Conservation (phyloP, 2,888 invertebrate genomes). For the Acanthacorydalis orientalis region DNA sequence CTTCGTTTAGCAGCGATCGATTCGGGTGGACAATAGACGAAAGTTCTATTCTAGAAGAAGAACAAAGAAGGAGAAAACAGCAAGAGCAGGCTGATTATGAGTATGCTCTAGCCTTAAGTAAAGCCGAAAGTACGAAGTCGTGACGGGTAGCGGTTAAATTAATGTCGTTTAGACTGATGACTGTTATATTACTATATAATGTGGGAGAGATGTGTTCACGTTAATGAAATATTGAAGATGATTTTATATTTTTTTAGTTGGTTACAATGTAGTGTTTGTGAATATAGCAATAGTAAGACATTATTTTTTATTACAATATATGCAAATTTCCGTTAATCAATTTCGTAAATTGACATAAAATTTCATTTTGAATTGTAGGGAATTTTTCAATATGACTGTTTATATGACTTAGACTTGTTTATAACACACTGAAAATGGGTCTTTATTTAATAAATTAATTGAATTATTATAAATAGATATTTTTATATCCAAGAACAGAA, state of each 20-base stretch:
- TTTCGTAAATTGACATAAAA: background rate
- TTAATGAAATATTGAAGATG: conserved; percentile 2
- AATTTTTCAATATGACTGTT: too few species aligned
- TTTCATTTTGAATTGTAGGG: too few species aligned
- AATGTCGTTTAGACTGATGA: background rate
- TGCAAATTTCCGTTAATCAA: background rate
- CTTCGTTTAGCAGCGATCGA: conserved; percentile 40
- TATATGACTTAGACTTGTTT: too few species aligned
- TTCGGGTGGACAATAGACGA: conserved; percentile 58
- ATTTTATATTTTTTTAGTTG: background rate
- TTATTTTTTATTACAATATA: background rate
- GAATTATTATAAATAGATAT: too few species aligned
- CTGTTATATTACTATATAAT: background rate
- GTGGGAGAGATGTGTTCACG: conserved; percentile 3
- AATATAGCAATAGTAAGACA: background rate
- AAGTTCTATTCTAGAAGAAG: conserved; percentile 45
- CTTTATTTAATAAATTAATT: too few species aligned
- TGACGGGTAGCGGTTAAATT: background rate
- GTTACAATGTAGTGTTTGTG: background rate
- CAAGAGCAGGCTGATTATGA: conserved; percentile 58
- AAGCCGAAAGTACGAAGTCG: conserved; percentile 22
- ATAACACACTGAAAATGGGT: too few species aligned
- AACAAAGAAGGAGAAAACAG: conserved; percentile 32
- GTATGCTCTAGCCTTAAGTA: conserved; percentile 52
- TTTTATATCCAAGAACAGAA: too few species aligned